Conservation (phyloP, 2,797 vertebrate genomes). For the Paratrypauchen microcephalus region DNA sequence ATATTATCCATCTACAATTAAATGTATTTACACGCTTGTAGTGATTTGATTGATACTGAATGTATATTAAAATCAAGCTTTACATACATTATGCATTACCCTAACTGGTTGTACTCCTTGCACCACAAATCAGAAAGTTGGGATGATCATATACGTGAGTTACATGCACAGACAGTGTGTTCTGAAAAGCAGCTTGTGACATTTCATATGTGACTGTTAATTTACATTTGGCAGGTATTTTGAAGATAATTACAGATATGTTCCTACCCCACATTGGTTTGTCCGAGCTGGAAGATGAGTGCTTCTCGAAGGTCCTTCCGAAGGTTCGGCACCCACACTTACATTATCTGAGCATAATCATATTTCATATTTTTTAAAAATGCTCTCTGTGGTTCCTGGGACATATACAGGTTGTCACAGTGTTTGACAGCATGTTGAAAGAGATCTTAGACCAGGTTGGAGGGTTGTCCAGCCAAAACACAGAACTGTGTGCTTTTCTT, state of each 20-base stretch:
- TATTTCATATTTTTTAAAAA: not conserved
- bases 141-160: conserved; percentile 88
- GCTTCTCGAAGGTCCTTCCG: conserved; percentile 89
- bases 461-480: conserved; percentile 85
- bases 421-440: conserved; percentile 85
- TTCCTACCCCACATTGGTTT: conserved; percentile 90
- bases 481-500: conserved; percentile 78
- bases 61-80: not conserved
- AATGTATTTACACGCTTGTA: too few species aligned
- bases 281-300: conserved; percentile 81
- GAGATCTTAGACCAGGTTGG: conserved; percentile 83
- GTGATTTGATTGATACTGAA: not conserved
- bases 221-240: conserved; percentile 77
- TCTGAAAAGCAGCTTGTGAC: not conserved
- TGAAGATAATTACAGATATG: conserved; percentile 87
- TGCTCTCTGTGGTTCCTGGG: conserved; percentile 1
- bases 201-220: not conserved
- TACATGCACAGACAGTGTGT: not conserved
- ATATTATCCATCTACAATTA: too few species aligned
- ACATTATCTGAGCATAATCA: not conserved
- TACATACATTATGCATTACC: conserved; percentile 37
- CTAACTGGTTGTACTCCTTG: conserved; percentile 83
- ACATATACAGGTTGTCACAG: conserved; percentile 75
- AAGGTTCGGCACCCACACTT: conserved; percentile 77
- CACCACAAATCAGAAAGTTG: conserved; percentile 80